A percentile compares a stretch with the other conserved stretches of the same genome.
phyloP scores from a whole-genome alignment of 2,113 vertebrate species.

The Colinus virginianus region DNA sequence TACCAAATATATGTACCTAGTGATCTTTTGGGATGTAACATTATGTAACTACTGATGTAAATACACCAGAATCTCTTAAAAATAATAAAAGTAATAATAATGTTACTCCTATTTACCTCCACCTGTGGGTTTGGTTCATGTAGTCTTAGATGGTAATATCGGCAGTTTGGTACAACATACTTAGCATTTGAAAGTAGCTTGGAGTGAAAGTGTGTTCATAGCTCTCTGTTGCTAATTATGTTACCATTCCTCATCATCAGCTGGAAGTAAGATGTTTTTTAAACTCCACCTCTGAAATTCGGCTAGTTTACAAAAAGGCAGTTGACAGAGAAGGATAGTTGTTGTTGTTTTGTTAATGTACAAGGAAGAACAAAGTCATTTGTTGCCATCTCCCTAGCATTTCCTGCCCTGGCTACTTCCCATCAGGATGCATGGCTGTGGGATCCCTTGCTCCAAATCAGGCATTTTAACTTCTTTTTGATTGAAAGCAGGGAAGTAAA shows the following conservation, averaged over 20 bases:
- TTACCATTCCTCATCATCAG: neutral
- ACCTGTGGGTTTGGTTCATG: rapidly evolving
- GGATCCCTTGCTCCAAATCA: neutral
- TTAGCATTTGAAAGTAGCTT: neutral
- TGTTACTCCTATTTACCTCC: rapidly evolving
- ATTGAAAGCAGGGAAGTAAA: neutral
- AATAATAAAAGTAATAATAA: neutral
- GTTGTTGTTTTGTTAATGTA: neutral
- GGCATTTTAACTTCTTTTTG: neutral
- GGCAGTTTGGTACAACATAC: neutral
- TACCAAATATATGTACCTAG: neutral
- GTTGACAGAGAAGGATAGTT: neutral
- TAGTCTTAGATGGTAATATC: neutral
- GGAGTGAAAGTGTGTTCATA: neutral
- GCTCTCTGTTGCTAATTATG: neutral
- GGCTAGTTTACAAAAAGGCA: neutral
- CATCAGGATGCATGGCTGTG: rapidly evolving
- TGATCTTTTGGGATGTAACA: neutral
- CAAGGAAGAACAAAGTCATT: neutral
- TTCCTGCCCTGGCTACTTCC: neutral
- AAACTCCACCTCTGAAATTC: neutral
- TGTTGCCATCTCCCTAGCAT: neutral
- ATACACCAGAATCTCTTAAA: neutral
- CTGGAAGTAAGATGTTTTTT: rapidly evolving
- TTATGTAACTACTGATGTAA: neutral